Evolutionary conservation across 2,113 vertebrate species (phyloP).

Genomic region (Fukomys damarensis): DNA sequence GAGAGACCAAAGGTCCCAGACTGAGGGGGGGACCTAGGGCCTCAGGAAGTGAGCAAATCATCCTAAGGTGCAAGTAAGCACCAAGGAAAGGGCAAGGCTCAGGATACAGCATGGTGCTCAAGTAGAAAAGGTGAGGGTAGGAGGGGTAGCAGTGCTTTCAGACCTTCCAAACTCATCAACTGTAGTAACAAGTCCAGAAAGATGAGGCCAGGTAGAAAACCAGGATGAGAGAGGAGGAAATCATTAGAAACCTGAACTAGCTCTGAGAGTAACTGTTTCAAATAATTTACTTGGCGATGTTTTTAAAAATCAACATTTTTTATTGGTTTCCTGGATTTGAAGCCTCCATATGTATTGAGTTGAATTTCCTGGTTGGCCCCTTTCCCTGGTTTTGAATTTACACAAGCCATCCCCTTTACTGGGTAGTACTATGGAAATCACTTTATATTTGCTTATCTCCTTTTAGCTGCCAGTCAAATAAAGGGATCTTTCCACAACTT

Average conservation of each 20-base stretch:
- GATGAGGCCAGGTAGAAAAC: background rate
- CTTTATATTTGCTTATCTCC: background rate
- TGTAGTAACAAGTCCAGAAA: background rate
- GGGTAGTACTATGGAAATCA: background rate
- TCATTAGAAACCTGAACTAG: constrained; percentile 1
- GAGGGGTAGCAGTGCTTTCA: background rate
- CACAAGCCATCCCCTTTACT: background rate
- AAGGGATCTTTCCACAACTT: background rate
- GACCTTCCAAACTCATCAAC: background rate
- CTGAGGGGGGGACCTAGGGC: background rate
- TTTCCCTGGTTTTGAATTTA: background rate
- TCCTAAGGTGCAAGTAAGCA: background rate
- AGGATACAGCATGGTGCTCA: background rate
- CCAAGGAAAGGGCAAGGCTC: background rate
- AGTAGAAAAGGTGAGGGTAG: background rate
- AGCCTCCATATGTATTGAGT: background rate
- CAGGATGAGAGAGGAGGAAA: background rate
- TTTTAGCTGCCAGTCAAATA: background rate
- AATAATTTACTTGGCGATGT: background rate
- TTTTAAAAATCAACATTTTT: background rate
- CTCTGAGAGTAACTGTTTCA: background rate
- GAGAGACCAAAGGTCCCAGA: background rate
- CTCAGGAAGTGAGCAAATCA: background rate
- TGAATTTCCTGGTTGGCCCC: background rate
- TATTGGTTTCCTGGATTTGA: background rate